Evolutionary conservation across 2,113 vertebrate genomes (phyloP), one percentile per base, ranked within the genome.

Genomic region (Cebidichthys violaceus): DNA sequence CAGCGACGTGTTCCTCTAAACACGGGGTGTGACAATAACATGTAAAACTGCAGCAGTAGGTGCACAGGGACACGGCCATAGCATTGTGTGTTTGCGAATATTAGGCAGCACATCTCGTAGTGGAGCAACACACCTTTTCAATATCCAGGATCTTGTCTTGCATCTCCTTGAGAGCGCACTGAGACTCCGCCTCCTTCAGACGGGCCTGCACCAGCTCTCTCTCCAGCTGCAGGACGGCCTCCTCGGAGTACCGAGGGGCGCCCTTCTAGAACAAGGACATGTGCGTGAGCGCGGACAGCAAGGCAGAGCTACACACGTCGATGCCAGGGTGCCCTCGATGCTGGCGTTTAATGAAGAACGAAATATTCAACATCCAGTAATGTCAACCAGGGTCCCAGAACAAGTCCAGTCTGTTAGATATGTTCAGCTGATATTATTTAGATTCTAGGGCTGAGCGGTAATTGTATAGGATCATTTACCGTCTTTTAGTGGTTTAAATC

Each of bases 131-230:
- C 87, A 98, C 98, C 97, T 98, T 97, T 92, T 99, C 98, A 74
- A 99, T 97, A 43, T 99, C 97, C 75, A 99, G 94, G 89, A 99
- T 94, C 93, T 99, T 99, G 95, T 99, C 98, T 86, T 99, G 98
- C 98, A 99, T 99, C 90, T 99, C 98, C 90, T 97, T 99, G 76
- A 99, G 94, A 0, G 98, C 98, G 89, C 97, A 99, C 80, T 97
- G 97, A 75, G 98, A 98, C 89, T 99, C 98, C 0, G 98, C 98
- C 94, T 99, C 98, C 88, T 96, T 97, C 85, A 99, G 95, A 55
- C 98, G 94, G 76, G 98, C 97, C 91, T 99, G 97, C 6, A 99
- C 97, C 57, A 99, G 92, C 89, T 99, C 98, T 79, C 95, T 96
- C 92, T 99, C 98, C 92, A 99, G 93, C 89, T 98, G 98, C 75